Evolutionary conservation across 2,888 invertebrate species (phyloP), one percentile per base, ranked within the genome.

Genomic region (Stenodera caucasica): DNA sequence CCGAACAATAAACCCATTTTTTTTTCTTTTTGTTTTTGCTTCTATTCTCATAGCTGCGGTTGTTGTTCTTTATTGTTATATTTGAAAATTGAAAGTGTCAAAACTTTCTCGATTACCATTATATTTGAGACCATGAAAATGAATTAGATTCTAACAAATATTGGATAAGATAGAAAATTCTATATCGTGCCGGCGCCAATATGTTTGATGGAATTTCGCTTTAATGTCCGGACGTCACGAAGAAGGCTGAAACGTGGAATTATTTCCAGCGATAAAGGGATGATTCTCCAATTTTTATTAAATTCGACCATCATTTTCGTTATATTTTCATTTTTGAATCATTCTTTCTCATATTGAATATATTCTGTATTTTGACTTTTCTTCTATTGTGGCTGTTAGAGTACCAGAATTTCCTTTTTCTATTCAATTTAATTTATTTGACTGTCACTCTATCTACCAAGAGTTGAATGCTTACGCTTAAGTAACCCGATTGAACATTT

Each of bases 401-500:
- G 21, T 45, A 21, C 45, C 21, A 21, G 45, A 9, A 45, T 21
- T 45, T 45, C 45, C 45, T 51, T 30, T 15, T 40, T 40, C 52
- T 49, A 57, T 55, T 60, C 53, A 54, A 60, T 57, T 55, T 45
- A 45, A 56, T 49, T 60, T 60, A 55, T 60, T 57, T 53, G 35
- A 8, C 32, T 52, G 52, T 52, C 52, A 52, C 32, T 52, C 15
- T 52, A 15, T 11, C n/a, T 18, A 9, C 45, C 21, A 21, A 21
- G 21, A 45, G 15, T 2, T 5, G 4, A 15, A 15, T 21, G 45
- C 11, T 49, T 49, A 62, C 59, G 49, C 56, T 49, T 58, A 61
- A 65, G 54, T 59, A 63, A 59, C 57, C 61, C 57, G 55, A 63
- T 59, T 58, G 61, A 63, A 63, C 58, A 61, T 57, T 63, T 57